Conservation (phyloP, 2,888 invertebrate genomes). For the Epinotia nisella region DNA sequence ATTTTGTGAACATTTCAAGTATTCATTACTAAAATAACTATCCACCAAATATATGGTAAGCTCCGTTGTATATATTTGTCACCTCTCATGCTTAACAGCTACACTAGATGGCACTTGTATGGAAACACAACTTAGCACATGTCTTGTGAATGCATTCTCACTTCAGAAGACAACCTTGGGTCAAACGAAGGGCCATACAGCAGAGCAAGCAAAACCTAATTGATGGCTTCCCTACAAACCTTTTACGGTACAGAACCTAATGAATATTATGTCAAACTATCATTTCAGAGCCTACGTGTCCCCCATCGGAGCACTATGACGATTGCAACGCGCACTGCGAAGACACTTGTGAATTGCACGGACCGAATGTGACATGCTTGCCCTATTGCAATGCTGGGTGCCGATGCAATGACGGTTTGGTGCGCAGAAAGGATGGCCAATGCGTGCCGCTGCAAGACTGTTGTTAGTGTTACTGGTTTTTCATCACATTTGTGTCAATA, state of each 20-base stretch:
- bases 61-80: no score
- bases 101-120: no score
- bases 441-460: conserved; percentile 1
- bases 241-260: background rate
- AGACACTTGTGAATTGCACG: conserved; percentile 20
- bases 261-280: background rate
- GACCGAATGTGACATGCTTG: conserved; percentile 10
- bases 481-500: background rate
- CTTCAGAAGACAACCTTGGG: no score
- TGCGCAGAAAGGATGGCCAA: conserved; percentile 15
- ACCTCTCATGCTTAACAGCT: no score
- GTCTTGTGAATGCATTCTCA: no score
- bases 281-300: conserved; percentile 1
- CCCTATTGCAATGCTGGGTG: conserved; percentile 14
- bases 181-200: no score
- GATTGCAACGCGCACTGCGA: conserved; percentile 27
- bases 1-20: no score
- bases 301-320: conserved; percentile 18
- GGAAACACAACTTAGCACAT: no score
- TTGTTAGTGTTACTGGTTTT: background rate
- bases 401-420: conserved; percentile 13
- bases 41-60: no score
- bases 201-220: no score
- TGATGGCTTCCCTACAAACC: no score
- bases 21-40: no score